Evolutionary conservation across 2,113 vertebrate species (phyloP).

Genomic region (Larimichthys polyactis): DNA sequence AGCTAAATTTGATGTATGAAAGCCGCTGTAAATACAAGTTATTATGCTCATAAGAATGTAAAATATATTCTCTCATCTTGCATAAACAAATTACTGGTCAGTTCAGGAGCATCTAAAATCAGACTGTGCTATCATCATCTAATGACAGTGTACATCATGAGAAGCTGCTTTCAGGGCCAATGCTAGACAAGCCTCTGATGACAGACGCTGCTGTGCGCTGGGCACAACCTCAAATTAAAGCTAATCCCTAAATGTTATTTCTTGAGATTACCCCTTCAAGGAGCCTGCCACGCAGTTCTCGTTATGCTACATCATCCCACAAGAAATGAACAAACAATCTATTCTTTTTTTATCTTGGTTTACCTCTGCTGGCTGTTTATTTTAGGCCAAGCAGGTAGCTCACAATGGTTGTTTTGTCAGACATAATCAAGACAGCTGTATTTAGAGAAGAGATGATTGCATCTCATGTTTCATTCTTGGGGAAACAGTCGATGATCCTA

Average conservation of each 20-base stretch:
- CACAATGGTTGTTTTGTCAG: slow-evolving; percentile 58
- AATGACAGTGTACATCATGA: slow-evolving; percentile 51
- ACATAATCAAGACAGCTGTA: slow-evolving; percentile 22
- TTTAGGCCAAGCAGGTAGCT: slow-evolving; percentile 27
- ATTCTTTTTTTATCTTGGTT: slow-evolving; percentile 21
- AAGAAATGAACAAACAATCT: slow-evolving; percentile 48
- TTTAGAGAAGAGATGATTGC: slow-evolving; percentile 43
- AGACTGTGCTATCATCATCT: slow-evolving; percentile 44
- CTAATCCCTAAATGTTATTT: slow-evolving; percentile 69
- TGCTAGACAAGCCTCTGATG: slow-evolving; percentile 48
- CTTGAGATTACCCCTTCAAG: slow-evolving; percentile 49
- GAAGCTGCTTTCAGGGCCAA: slow-evolving; percentile 42
- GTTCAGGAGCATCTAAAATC: slow-evolving; percentile 23
- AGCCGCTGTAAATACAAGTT: too few species aligned
- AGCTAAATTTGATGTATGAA: too few species aligned
- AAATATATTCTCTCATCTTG: neutral
- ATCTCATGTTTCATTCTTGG: slow-evolving; percentile 54
- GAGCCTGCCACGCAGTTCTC: slow-evolving; percentile 4
- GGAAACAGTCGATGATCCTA: slow-evolving; percentile 6
- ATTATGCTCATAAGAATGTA: too few species aligned
- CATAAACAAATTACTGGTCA: neutral
- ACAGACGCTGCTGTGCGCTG: slow-evolving; percentile 53
- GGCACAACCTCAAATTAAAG: slow-evolving; percentile 66
- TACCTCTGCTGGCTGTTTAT: slow-evolving; percentile 40
- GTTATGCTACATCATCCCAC: slow-evolving; percentile 32